Conservation (phyloP, 2,888 invertebrate species). For the Eristalis pertinax region DNA sequence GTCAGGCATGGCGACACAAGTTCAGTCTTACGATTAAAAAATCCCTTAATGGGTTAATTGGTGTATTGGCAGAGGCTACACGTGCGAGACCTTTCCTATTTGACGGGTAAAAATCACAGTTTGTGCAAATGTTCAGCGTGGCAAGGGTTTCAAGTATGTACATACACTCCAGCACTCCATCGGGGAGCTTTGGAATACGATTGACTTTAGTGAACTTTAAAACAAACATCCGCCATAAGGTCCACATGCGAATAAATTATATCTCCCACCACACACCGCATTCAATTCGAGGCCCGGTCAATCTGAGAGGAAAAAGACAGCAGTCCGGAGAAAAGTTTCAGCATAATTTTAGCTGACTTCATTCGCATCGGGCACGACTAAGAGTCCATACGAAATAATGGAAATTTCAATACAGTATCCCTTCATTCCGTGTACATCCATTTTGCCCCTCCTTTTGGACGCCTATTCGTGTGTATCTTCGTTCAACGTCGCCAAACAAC, state of each 20-base stretch:
- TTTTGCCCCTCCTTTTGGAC: not conserved
- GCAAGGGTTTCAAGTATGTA: too few species aligned
- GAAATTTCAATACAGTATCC: constrained; percentile 66
- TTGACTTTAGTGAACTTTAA: not conserved
- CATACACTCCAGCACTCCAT: too few species aligned
- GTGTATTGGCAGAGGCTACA: too few species aligned
- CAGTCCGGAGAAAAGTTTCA: constrained; percentile 64
- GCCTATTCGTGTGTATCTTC: constrained; percentile 50
- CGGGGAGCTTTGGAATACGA: too few species aligned
- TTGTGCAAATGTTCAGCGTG: too few species aligned
- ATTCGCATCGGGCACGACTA: constrained; percentile 59
- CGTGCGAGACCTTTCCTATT: too few species aligned
- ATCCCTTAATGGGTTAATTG: not conserved
- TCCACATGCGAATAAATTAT: constrained; percentile 65
- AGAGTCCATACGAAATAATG: constrained; percentile 64
- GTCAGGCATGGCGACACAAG: not conserved
- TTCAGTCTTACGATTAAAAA: not conserved
- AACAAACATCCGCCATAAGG: constrained; percentile 62
- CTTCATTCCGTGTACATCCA: constrained; percentile 26
- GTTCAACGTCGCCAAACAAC: constrained; percentile 37
- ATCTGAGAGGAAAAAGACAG: constrained; percentile 45
- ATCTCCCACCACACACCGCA: constrained; percentile 32
- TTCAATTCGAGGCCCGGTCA: constrained; percentile 2
- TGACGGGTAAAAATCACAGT: too few species aligned
- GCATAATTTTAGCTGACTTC: constrained; percentile 71